phyloP scores from a whole-genome alignment of 2,113 vertebrate genomes.

The Thunnus thynnus region DNA sequence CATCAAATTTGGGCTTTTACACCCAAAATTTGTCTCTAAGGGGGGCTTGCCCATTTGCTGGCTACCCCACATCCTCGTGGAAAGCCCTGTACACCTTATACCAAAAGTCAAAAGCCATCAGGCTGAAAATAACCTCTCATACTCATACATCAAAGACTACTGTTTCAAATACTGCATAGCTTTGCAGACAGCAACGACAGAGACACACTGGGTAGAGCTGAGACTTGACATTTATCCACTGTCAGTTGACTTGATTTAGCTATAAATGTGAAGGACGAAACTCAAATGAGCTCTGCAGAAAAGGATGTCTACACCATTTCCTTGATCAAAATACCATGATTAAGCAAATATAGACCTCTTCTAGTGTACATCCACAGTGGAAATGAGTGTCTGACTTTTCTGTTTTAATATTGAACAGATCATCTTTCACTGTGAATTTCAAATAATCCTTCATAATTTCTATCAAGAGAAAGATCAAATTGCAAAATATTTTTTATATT shows the following conservation, averaged over 20 bases:
- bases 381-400: not conserved
- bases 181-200: conserved; percentile 47
- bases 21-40: no score
- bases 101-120: conserved; percentile 29
- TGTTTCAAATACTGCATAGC: conserved; percentile 52
- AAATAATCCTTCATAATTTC: not conserved
- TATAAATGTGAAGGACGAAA: conserved; percentile 62
- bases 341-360: conserved; percentile 33
- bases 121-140: conserved; percentile 35
- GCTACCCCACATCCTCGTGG: no score
- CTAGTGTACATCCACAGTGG: not conserved
- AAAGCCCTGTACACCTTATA: conserved; percentile 8
- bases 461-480: not conserved
- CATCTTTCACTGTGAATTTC: not conserved
- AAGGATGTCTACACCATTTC: conserved; percentile 12
- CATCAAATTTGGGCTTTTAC: no score
- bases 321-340: conserved; percentile 31
- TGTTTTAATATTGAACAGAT: not conserved
- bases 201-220: conserved; percentile 33
- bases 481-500: not conserved
- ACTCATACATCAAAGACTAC: conserved; percentile 28
- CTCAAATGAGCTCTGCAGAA: conserved; percentile 40
- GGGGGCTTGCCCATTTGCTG: no score
- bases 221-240: conserved; percentile 33
- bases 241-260: conserved; percentile 55